These are phyloP conservation scores for Rotaria socialis DNA, from an alignment of 2,888 invertebrate species.

Conservation along the genomic window DNA sequence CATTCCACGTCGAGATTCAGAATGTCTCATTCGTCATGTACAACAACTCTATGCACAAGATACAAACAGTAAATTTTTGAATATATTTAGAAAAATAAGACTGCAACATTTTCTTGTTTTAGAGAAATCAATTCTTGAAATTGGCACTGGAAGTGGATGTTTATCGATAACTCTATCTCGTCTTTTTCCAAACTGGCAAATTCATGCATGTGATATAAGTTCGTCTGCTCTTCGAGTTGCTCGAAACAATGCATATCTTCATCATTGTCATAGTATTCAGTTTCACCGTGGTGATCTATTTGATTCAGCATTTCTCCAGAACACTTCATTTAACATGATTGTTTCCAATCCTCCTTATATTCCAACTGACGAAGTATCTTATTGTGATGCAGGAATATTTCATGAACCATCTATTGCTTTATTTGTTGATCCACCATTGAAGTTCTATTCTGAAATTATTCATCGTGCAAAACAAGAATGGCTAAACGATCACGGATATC, in stretches of 20 bases:
- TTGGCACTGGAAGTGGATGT: conserved; percentile 37
- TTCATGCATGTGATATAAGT: conserved; percentile 18
- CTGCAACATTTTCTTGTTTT: background rate
- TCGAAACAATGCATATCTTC: background rate
- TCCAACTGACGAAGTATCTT: background rate
- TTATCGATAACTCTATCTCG: background rate
- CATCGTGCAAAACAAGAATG: background rate
- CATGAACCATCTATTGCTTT: conserved; percentile 1
- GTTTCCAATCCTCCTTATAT: conserved; percentile 3
- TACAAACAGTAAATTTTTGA: background rate
- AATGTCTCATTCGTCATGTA: background rate
- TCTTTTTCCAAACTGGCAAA: conserved; percentile 2
- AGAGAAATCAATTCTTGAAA: background rate
- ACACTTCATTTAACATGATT: background rate
- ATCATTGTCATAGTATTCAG: background rate
- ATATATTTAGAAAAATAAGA: no score
- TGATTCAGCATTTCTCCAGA: background rate
- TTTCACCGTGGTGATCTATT: background rate
- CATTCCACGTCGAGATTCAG: conserved; percentile 1
- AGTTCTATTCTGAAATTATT: background rate
- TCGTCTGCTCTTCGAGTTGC: background rate
- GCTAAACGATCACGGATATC: background rate
- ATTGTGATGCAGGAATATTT: background rate
- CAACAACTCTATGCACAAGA: background rate
- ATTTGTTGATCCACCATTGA: background rate